phyloP scores from a whole-genome alignment of 2,797 vertebrate genomes.

The Eulemur rubriventer region DNA sequence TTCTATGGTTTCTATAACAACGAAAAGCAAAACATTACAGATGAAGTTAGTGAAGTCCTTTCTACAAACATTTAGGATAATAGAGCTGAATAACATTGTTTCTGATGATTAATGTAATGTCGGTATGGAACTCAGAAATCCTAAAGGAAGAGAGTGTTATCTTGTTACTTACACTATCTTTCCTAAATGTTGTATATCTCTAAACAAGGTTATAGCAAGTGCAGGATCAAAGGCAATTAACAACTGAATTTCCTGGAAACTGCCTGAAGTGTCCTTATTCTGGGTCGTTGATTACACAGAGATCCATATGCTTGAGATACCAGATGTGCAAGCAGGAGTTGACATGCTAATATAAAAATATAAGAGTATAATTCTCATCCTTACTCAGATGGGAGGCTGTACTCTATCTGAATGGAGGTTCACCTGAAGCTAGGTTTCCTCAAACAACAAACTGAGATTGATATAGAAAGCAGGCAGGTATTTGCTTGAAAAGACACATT shows the following conservation, averaged over 20 bases:
- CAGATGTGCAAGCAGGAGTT: conserved; percentile 42
- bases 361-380: conserved; percentile 44
- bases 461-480: neutral
- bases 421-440: neutral
- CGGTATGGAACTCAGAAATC: neutral
- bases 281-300: conserved; percentile 49
- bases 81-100: neutral
- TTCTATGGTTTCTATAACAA: neutral
- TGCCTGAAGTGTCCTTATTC: conserved; percentile 58
- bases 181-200: conserved; percentile 12
- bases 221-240: conserved; percentile 57
- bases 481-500: neutral
- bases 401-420: neutral
- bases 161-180: neutral
- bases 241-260: conserved; percentile 43
- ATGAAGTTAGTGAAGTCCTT: neutral
- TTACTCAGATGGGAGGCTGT: neutral
- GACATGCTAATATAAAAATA: conserved; percentile 52
- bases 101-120: neutral
- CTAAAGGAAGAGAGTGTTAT: neutral
- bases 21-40: neutral
- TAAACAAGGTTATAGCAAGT: conserved; percentile 28
- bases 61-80: neutral
- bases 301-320: conserved; percentile 46
- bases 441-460: neutral